Evolutionary conservation across 1,140 invertebrate species (phyloP), one percentile per base, ranked within the genome.

Genomic region (Tenebrio molitor): DNA sequence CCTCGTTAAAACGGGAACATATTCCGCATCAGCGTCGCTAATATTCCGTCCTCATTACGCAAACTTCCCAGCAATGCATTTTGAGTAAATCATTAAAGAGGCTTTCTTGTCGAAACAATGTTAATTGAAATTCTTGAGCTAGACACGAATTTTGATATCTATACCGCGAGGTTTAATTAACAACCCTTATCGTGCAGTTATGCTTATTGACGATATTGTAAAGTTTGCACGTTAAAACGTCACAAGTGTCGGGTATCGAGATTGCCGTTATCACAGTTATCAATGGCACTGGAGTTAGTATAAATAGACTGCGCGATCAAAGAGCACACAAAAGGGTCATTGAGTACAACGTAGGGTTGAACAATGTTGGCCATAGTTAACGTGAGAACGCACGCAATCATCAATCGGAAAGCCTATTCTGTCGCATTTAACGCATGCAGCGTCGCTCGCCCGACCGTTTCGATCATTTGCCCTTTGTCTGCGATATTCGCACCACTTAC

Each of bases 301-400:
- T 53, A 53, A 53, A 53, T 53, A 53, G 21, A 53, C 17, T 29
- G 21, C 7, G 7, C 42, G 1, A 0, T 46, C 12, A 46, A 46
- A 17, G 42, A 46, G 42, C 36, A 25, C 46, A 53, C 46, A 53
- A 53, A 53, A 46, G 19, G 46, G 46, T 53, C 46, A 53, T 53
- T 53, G 19, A 53, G 46, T 21, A 53, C 1, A 25, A 17, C 42
- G 14, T 17, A 2, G 42, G 42, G 14, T 17, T 46, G 42, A 46
- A 46, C 42, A 46, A 46, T 46, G 16, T 46, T 46, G 42, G 16
- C 14, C 16, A 46, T 39, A 39, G 36, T 46, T 4, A 17, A 19
- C 42, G 42, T 46, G 42, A 46, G 16, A 46, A 46, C 42, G 42
- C 42, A 46, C 19, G 19, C 46, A 53, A 23, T 25, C 19, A 53